These are phyloP conservation scores for Hycleus cichorii DNA, from an alignment of 1,140 invertebrate genomes.

Conservation along the genomic window DNA sequence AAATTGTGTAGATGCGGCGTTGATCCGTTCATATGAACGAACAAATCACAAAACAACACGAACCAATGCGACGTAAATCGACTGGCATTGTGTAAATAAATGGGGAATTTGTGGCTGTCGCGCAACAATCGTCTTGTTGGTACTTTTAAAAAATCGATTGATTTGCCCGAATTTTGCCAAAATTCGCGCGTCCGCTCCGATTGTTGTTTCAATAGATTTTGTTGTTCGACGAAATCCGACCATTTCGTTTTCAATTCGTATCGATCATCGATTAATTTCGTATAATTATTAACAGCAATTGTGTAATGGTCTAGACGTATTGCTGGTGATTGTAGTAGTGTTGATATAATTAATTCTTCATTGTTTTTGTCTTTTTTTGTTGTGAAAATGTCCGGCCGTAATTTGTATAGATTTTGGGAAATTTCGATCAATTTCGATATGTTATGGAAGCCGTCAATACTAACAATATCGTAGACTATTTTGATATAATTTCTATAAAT, in stretches of 20 bases:
- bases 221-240: conserved; percentile 53
- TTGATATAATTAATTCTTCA: conserved; percentile 48
- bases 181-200: conserved; percentile 66
- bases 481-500: conserved; percentile 67
- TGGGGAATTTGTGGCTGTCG: conserved; percentile 63
- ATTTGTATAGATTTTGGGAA: conserved; percentile 49
- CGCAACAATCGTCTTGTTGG: conserved; percentile 65
- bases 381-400: conserved; percentile 42
- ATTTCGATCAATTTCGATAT: conserved; percentile 56
- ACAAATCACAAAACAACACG: conserved; percentile 65
- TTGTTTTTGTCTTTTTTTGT: conserved; percentile 45
- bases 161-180: conserved; percentile 66
- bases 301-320: conserved; percentile 25
- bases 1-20: conserved; percentile 57
- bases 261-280: background rate
- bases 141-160: conserved; percentile 56
- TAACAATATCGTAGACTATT: conserved; percentile 66
- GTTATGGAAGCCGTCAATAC: conserved; percentile 61
- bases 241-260: conserved; percentile 48
- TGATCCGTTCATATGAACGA: conserved; percentile 62
- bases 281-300: conserved; percentile 11
- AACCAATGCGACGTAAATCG: conserved; percentile 69
- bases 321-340: conserved; percentile 53
- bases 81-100: conserved; percentile 59
- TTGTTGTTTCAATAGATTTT: conserved; percentile 53